A percentile compares a stretch with the other conserved stretches of the same genome.
Evolutionary conservation across 2,797 vertebrate genomes (phyloP).

Genomic region (Harpagifer antarcticus): DNA sequence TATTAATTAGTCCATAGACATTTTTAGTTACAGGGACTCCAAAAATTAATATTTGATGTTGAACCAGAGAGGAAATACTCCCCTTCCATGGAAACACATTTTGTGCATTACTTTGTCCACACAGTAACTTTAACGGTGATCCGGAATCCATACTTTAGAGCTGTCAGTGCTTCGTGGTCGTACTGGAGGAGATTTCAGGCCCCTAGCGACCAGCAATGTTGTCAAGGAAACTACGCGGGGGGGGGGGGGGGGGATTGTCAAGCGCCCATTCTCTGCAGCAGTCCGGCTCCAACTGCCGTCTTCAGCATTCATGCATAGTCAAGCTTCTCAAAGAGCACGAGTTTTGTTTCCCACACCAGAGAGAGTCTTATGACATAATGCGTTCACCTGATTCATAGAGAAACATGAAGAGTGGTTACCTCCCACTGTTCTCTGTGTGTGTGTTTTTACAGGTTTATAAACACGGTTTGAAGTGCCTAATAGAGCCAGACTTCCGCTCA

Average conservation of each 20-base stretch:
- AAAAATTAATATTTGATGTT: too few species aligned
- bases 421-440: neutral
- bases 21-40: too few species aligned
- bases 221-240: constrained; percentile 71
- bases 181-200: constrained; percentile 54
- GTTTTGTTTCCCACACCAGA: neutral
- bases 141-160: constrained; percentile 1
- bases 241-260: constrained; percentile 23
- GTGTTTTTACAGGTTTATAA: constrained; percentile 6
- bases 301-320: constrained; percentile 32
- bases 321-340: constrained; percentile 36
- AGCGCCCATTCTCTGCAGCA: constrained; percentile 66
- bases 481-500: neutral
- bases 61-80: too few species aligned
- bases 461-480: neutral
- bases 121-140: neutral
- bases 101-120: neutral
- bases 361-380: neutral
- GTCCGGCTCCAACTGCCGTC: constrained; percentile 42
- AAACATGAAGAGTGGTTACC: constrained; percentile 26
- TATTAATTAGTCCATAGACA: too few species aligned
- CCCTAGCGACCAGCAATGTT: constrained; percentile 64
- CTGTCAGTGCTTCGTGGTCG: constrained; percentile 27
- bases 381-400: constrained; percentile 3
- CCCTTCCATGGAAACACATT: neutral